Conservation (phyloP, 2,797 vertebrate species). For the Tenualosa thibaudeaui region DNA sequence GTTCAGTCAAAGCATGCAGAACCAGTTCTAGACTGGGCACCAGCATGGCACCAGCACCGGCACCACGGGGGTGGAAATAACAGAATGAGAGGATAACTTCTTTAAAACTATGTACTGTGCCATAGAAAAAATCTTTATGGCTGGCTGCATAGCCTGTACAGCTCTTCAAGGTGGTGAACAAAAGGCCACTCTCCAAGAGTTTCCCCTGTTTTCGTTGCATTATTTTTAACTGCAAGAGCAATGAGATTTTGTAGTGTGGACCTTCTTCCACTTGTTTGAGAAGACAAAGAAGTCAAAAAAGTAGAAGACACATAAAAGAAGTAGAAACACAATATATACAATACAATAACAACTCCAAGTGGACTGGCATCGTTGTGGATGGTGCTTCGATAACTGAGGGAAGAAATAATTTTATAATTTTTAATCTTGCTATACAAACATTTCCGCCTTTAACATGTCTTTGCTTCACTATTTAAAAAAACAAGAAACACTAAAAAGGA, state of each 20-base stretch:
- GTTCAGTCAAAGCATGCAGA: too few relatives aligned
- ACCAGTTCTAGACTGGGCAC: too few relatives aligned
- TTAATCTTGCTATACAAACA: neutral
- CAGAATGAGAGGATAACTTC: neutral
- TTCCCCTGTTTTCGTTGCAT: neutral
- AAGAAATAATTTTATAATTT: neutral
- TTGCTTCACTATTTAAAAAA: neutral
- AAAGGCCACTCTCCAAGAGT: too few relatives aligned
- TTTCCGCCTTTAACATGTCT: neutral
- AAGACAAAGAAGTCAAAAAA: neutral
- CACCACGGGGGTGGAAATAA: too few relatives aligned
- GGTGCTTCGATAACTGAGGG: neutral
- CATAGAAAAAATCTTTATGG: too few relatives aligned
- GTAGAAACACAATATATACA: neutral
- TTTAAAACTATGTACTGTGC: neutral
- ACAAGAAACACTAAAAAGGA: neutral
- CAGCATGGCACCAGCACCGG: too few relatives aligned
- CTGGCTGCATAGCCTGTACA: neutral
- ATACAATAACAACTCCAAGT: neutral
- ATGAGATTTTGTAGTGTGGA: neutral
- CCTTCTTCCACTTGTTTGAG: neutral
- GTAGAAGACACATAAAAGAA: neutral
- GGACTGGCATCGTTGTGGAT: neutral
- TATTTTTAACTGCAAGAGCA: neutral
- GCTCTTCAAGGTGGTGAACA: neutral